A percentile compares a stretch with the other conserved stretches of the same genome.
phyloP scores from a whole-genome alignment of 2,888 invertebrate genomes.

The Lasioglossum marginatum region DNA sequence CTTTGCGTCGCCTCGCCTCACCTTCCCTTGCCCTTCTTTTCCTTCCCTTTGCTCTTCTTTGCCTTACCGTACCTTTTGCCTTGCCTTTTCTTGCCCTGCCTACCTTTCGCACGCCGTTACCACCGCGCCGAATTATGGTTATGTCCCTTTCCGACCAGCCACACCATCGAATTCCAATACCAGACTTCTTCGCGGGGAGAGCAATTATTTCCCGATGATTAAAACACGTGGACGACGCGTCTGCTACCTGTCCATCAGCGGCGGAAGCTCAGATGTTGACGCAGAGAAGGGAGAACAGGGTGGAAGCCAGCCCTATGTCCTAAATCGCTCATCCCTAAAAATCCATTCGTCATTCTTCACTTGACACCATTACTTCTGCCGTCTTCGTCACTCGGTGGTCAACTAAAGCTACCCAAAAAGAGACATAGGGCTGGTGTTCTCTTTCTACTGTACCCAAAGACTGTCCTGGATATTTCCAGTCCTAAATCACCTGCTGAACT shows the following conservation, averaged over 20 bases:
- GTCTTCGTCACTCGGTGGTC: background rate
- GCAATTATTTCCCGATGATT: background rate
- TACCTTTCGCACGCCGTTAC: slow-evolving; percentile 62
- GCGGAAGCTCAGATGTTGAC: background rate
- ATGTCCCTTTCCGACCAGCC: slow-evolving; percentile 39
- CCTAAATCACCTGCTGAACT: background rate
- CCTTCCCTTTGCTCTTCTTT: background rate
- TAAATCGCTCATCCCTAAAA: background rate
- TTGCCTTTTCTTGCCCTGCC: slow-evolving; percentile 15
- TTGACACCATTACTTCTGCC: background rate
- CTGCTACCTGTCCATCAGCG: background rate
- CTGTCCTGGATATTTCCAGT: background rate
- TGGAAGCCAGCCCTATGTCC: background rate
- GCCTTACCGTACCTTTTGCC: background rate
- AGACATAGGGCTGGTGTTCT: background rate
- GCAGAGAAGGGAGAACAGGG: background rate
- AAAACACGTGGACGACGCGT: background rate
- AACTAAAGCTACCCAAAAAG: too few relatives aligned
- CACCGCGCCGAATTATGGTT: slow-evolving; percentile 58
- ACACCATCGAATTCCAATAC: background rate
- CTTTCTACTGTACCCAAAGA: too few relatives aligned
- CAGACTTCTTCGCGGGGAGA: background rate
- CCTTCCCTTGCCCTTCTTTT: background rate
- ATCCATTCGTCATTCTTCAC: background rate
- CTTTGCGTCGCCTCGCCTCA: background rate